These are phyloP conservation scores for Gymnothorax reevesii DNA, from an alignment of 2,797 vertebrate genomes.

Conservation along the genomic window DNA sequence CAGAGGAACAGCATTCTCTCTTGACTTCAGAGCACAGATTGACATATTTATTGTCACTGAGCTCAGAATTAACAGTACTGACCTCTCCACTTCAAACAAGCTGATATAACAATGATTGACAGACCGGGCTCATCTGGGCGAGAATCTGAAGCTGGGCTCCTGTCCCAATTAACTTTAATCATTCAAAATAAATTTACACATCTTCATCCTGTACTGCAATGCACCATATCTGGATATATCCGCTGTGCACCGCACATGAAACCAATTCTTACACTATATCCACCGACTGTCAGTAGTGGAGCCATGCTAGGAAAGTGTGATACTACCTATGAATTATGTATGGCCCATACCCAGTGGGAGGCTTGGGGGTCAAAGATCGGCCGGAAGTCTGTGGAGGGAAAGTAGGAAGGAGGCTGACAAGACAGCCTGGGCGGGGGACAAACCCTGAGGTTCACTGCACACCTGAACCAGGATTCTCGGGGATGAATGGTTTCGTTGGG, in stretches of 20 bases:
- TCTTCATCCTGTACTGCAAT: neutral
- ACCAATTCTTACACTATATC: neutral
- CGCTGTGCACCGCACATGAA: neutral
- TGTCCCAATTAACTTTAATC: neutral
- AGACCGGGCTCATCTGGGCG: neutral
- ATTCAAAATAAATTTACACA: neutral
- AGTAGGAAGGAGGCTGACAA: no score
- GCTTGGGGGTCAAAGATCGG: no score
- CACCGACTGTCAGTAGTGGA: neutral
- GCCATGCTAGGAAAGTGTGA: neutral
- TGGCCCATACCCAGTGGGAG: neutral
- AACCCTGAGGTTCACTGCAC: conserved; percentile 47
- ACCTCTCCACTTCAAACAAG: neutral
- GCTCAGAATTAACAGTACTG: neutral
- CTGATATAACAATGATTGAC: neutral
- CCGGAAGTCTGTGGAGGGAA: no score
- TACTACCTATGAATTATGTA: neutral
- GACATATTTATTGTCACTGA: neutral
- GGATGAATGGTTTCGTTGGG: conserved; percentile 51
- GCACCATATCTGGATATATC: neutral
- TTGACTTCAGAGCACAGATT: no score
- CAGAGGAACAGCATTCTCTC: neutral
- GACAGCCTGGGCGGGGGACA: no score
- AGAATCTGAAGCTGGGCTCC: neutral
- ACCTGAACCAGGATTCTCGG: conserved; percentile 62